A percentile compares a stretch with the other conserved stretches of the same genome.
Evolutionary conservation across 2,888 invertebrate genomes (phyloP).

Genomic region (Hoplodrina ambigua): DNA sequence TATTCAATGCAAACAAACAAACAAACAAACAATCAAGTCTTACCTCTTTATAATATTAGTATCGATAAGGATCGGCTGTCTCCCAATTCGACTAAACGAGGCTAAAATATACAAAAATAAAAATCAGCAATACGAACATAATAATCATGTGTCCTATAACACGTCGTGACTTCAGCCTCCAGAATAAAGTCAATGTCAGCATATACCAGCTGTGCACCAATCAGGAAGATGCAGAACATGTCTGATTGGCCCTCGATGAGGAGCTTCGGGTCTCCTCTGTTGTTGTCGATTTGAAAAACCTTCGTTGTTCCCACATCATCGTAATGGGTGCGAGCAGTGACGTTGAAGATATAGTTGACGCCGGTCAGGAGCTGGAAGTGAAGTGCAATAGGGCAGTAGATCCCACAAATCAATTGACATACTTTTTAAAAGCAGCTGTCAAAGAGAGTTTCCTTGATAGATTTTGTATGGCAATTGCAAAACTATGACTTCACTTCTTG

Average conservation of each 20-base stretch:
- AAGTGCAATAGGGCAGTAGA: background rate
- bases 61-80: no score
- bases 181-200: slow-evolving; percentile 72
- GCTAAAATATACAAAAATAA: background rate
- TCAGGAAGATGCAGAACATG: slow-evolving; percentile 75
- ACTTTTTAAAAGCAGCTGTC: no score
- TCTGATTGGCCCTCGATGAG: slow-evolving; percentile 72
- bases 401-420: no score
- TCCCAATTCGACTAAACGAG: no score
- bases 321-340: slow-evolving; percentile 63
- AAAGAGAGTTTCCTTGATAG: no score
- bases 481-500: no score
- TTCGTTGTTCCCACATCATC: slow-evolving; percentile 58
- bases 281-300: slow-evolving; percentile 76
- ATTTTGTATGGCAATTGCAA: no score
- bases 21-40: no score
- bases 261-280: slow-evolving; percentile 71
- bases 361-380: slow-evolving; percentile 74
- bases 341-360: slow-evolving; percentile 77
- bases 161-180: slow-evolving; percentile 78
- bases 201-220: slow-evolving; percentile 73
- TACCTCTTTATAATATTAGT: no score
- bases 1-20: no score
- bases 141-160: slow-evolving; percentile 77
- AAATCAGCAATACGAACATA: slow-evolving; percentile 69